A percentile compares a stretch with the other conserved stretches of the same genome.
Evolutionary conservation across 1,140 invertebrate species (phyloP).

Genomic region (Bombus pyrosoma): DNA sequence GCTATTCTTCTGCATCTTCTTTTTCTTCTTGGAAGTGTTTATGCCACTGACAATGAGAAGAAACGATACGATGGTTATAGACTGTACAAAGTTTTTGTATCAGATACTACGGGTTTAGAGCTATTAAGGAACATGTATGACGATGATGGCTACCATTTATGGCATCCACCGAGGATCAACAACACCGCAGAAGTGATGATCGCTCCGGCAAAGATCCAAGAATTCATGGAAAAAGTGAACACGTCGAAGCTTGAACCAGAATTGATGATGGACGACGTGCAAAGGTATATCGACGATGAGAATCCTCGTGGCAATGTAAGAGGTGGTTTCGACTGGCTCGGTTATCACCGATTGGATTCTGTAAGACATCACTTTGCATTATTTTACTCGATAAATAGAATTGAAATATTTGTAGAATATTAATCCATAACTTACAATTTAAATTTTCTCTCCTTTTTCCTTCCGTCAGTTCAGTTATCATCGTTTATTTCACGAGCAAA

Average conservation of each 20-base stretch:
- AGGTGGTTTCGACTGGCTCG: constrained; percentile 24
- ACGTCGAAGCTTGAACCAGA: constrained; percentile 49
- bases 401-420: background rate
- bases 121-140: background rate
- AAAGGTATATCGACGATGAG: constrained; percentile 73
- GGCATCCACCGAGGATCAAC: constrained; percentile 67
- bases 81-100: constrained; percentile 18
- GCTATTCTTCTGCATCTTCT: background rate
- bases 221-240: constrained; percentile 68
- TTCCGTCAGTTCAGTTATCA: background rate
- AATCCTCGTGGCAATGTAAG: constrained; percentile 49
- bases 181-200: constrained; percentile 72
- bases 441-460: accelerated
- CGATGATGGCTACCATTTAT: constrained; percentile 64
- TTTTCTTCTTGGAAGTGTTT: background rate
- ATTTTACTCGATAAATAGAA: background rate
- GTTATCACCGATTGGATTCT: constrained; percentile 28
- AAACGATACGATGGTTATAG: constrained; percentile 37
- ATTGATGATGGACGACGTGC: constrained; percentile 72
- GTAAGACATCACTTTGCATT: background rate
- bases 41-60: background rate
- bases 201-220: constrained; percentile 49
- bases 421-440: background rate
- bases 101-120: background rate
- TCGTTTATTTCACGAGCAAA: background rate